A percentile compares a stretch with the other conserved stretches of the same genome.
These are phyloP conservation scores for Luscinia megarhynchos DNA, from an alignment of 2,797 vertebrate genomes.

Conservation along the genomic window DNA sequence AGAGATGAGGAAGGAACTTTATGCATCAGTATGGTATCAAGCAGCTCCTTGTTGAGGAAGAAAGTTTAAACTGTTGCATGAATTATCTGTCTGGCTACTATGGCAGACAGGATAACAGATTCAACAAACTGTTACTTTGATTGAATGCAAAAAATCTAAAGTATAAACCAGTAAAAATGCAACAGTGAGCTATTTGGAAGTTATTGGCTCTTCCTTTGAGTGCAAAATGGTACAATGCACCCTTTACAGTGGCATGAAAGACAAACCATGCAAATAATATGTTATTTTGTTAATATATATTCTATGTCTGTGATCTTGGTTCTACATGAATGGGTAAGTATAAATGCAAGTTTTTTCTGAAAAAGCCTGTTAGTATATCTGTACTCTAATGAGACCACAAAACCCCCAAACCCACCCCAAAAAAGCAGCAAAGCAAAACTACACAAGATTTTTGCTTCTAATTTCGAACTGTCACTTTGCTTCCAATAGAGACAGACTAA, in stretches of 20 bases:
- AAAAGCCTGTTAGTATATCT: background rate
- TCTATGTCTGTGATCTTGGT: background rate
- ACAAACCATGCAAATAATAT: background rate
- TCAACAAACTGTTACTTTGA: background rate
- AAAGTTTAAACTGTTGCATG: background rate
- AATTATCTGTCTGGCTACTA: background rate
- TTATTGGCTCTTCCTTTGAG: background rate
- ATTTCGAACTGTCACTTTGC: background rate
- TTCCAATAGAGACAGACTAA: background rate
- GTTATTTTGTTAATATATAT: background rate
- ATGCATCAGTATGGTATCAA: background rate
- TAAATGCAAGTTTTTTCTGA: background rate
- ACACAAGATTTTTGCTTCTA: background rate
- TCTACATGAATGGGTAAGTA: background rate
- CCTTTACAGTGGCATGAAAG: background rate
- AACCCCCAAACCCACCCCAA: rapidly evolving
- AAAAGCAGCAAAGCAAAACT: background rate
- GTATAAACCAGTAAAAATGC: background rate
- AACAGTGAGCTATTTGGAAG: background rate
- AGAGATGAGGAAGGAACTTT: background rate
- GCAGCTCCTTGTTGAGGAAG: background rate
- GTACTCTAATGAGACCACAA: background rate
- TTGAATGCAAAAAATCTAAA: background rate
- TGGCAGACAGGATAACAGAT: background rate
- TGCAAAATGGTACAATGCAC: background rate